phyloP scores from a whole-genome alignment of 2,113 vertebrate species.

The Eclectus roratus region DNA sequence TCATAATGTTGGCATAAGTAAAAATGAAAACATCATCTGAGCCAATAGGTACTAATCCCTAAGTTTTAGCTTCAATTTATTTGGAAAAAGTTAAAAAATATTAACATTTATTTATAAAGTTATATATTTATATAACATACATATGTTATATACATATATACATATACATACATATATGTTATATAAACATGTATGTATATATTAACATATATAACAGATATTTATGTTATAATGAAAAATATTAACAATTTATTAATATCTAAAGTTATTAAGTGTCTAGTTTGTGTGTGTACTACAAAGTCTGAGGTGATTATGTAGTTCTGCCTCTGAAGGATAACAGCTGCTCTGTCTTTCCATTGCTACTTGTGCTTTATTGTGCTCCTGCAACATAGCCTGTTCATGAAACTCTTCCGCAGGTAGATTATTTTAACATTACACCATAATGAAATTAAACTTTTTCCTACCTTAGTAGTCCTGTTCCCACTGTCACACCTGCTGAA shows the following conservation, averaged over 20 bases:
- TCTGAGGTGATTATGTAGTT: not conserved
- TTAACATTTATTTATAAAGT: not conserved
- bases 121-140: not conserved
- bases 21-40: not conserved
- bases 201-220: not conserved
- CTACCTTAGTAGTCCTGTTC: conserved; percentile 91
- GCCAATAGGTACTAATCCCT: not conserved
- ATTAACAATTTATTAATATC: not conserved
- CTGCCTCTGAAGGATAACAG: not conserved
- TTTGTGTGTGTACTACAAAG: not conserved
- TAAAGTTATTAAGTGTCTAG: not conserved
- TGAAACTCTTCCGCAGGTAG: not conserved
- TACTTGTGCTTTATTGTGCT: not conserved
- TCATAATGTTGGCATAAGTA: not conserved
- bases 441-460: not conserved
- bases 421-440: not conserved
- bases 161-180: no score
- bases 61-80: not conserved
- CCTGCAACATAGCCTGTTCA: not conserved
- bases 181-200: not conserved
- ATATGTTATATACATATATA: not conserved
- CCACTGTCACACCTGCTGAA: conserved; percentile 86
- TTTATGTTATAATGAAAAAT: not conserved
- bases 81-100: not conserved
- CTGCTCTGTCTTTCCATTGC: not conserved